Evolutionary conservation across 2,113 vertebrate genomes (phyloP), one percentile per base, ranked within the genome.

Genomic region (Hyla sarda): DNA sequence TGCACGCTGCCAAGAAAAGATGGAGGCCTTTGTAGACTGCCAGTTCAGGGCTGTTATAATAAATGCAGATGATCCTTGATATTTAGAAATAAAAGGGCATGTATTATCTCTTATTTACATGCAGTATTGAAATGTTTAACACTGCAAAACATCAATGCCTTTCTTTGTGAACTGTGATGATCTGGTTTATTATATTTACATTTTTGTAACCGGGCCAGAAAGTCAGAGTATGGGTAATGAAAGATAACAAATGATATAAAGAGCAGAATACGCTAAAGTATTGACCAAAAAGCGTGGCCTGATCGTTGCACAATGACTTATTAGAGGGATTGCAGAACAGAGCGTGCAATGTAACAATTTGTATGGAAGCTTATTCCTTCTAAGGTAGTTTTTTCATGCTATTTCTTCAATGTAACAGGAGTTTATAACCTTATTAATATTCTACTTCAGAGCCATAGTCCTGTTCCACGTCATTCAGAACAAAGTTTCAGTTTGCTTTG

Each of bases 21-120:
- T 83, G 48, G 67, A 85, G 73, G 73, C 58, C 62, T 85, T 77
- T 85, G 58, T 48, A 16, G 28, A 50, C 19, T 85, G 83, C 83
- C 83, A 85, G 83, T 47, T 78, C 73, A 19, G 50, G 12, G 48
- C 54, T 85, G 74, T 37, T 65, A 34, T 30, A 50, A 47, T 65
- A 77, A 85, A 77, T 37, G 45, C 60, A 32, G 58, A 85, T 85
- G 77, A 85, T 85, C 28, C 83, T 85, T 85, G 83, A 85, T 85
- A 85, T 78, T 85, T 85, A 11, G 50, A 52, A 48, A 67, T 50
- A 77, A 78, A 83, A 85, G 83, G 83, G 32, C 83, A 85, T 28
- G 32, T 69, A 48, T 52, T 77, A 85, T 85, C 83, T 77, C 83
- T 67, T 28, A 67, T 48, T 65, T 69, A 50, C 73, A 85, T 67